Conservation (phyloP, 1,140 invertebrate species). For the Drosophila takahashii region DNA sequence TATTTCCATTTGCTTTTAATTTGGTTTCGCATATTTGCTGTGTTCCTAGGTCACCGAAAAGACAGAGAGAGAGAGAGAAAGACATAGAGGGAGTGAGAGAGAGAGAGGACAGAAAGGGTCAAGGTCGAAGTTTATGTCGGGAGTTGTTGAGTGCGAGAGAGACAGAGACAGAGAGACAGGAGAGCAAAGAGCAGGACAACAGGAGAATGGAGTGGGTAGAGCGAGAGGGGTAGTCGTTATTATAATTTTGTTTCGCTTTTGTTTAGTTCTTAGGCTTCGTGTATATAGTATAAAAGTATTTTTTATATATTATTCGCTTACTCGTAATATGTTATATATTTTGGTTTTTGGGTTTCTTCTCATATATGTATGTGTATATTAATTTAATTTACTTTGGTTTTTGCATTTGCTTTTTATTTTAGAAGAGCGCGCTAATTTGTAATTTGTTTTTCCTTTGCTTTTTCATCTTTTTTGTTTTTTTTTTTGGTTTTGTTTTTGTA, state of each 20-base stretch:
- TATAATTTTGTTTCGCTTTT: slow-evolving; percentile 40
- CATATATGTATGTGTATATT: slow-evolving; percentile 51
- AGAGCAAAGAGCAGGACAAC: slow-evolving; percentile 34
- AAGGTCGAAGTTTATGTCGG: slow-evolving; percentile 40
- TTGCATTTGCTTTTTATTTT: slow-evolving; percentile 34
- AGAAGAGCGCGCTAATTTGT: slow-evolving; percentile 71
- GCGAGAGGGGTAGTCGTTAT: slow-evolving; percentile 20
- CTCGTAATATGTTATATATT: slow-evolving; percentile 46
- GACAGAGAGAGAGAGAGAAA: slow-evolving; percentile 47
- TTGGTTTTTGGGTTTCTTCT: slow-evolving; percentile 47
- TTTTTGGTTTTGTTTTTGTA: slow-evolving; percentile 6
- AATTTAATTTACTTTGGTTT: slow-evolving; percentile 43
- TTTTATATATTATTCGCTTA: slow-evolving; percentile 51
- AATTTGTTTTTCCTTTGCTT: neutral
- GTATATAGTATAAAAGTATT: slow-evolving; percentile 74
- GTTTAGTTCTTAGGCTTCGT: slow-evolving; percentile 44
- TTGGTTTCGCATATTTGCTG: slow-evolving; percentile 21
- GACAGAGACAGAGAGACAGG: neutral
- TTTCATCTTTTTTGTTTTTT: slow-evolving; percentile 4
- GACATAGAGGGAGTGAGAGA: slow-evolving; percentile 43
- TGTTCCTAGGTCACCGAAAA: slow-evolving; percentile 42
- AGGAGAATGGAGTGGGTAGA: slow-evolving; percentile 19
- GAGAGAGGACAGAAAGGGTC: slow-evolving; percentile 33
- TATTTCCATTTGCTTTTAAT: slow-evolving; percentile 17
- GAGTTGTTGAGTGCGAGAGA: slow-evolving; percentile 20